Conservation (phyloP, 1,140 invertebrate genomes). For the Drosophila mauritiana region DNA sequence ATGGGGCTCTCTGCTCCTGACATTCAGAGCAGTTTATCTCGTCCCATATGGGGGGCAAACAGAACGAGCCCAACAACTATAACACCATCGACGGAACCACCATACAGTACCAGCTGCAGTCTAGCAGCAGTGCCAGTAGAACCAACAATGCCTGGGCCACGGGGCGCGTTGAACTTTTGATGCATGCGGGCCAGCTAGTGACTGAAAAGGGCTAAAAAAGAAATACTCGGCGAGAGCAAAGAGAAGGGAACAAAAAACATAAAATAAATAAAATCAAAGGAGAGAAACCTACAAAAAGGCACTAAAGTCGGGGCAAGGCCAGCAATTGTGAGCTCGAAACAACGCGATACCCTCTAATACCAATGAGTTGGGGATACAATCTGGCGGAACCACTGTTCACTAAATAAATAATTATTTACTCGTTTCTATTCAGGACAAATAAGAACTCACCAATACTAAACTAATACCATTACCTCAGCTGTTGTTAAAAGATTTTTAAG, state of each 20-base stretch:
- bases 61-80: constrained; percentile 26
- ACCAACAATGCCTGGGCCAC: constrained; percentile 59
- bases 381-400: background rate
- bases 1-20: constrained; percentile 12
- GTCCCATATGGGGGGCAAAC: constrained; percentile 49
- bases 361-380: background rate
- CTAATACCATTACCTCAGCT: no score
- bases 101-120: background rate
- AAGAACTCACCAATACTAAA: no score
- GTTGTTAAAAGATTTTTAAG: no score
- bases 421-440: no score
- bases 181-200: constrained; percentile 68
- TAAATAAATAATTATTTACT: no score
- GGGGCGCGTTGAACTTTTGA: constrained; percentile 74
- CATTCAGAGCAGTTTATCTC: constrained; percentile 31
- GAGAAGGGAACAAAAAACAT: constrained; percentile 9
- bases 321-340: no score
- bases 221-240: constrained; percentile 13
- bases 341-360: constrained; percentile 4
- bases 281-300: constrained; percentile 35
- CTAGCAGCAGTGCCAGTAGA: background rate
- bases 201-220: constrained; percentile 54
- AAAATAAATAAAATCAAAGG: constrained; percentile 52
- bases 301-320: background rate
- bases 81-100: constrained; percentile 9